phyloP scores from a whole-genome alignment of 2,797 vertebrate species.

The Chelidonichthys spinosus region DNA sequence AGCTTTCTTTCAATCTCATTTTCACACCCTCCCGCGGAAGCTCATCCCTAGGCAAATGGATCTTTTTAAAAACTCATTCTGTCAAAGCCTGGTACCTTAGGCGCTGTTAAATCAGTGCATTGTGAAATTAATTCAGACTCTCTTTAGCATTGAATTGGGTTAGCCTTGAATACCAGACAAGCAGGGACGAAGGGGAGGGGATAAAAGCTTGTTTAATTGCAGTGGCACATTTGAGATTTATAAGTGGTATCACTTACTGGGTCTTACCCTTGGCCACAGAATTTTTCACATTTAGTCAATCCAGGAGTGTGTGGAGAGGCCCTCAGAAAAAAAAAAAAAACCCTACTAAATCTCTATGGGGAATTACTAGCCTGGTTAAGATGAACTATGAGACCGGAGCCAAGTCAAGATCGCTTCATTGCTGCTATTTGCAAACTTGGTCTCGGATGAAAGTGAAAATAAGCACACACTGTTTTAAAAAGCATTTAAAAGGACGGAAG shows the following conservation, averaged over 20 bases:
- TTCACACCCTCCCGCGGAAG: constrained; percentile 73
- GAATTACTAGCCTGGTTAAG: constrained; percentile 74
- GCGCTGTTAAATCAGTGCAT: constrained; percentile 88
- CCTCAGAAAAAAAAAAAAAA: constrained; percentile 63
- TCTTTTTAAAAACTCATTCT: constrained; percentile 87
- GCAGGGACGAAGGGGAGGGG: constrained; percentile 68
- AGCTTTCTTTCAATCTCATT: constrained; percentile 73
- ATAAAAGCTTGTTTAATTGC: constrained; percentile 84
- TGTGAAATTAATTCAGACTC: constrained; percentile 87
- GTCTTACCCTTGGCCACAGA: constrained; percentile 79
- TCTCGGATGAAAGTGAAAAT: constrained; percentile 31
- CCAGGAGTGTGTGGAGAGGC: constrained; percentile 58
- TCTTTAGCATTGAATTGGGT: constrained; percentile 84
- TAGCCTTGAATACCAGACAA: constrained; percentile 80
- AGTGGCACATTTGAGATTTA: constrained; percentile 84
- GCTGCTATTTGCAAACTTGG: constrained; percentile 30
- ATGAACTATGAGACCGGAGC: constrained; percentile 55
- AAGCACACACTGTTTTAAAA: constrained; percentile 12
- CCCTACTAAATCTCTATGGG: constrained; percentile 61
- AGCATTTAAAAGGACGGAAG: background rate
- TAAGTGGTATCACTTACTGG: constrained; percentile 81
- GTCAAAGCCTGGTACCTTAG: constrained; percentile 83
- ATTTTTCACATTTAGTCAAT: constrained; percentile 79
- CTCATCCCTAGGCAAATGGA: constrained; percentile 85
- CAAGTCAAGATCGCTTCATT: constrained; percentile 38